Base-by-base conservation (phyloP, 2,113 vertebrate genomes). In the Chionomys nivalis region DNA sequence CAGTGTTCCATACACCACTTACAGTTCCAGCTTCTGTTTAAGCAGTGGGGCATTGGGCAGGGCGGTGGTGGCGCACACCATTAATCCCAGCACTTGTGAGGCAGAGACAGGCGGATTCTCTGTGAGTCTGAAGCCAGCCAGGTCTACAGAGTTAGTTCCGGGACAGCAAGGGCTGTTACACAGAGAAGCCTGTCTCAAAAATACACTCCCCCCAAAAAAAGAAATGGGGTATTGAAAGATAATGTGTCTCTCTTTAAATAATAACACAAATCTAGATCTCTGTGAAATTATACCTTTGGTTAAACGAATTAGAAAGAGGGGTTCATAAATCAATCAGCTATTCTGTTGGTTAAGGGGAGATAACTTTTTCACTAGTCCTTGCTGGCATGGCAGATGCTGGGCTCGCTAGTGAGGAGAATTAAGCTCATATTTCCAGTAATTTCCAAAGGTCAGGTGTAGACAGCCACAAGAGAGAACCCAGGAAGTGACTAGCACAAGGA, bases 251-350 rank as follows among this genome's bases (percentile, higher is more conserved):
- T 66, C 79, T 68, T 90, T 58, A 87, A 77, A 66, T 26, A 90
- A 82, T 21, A 94, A 52, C 0, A 89, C 76, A 81, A 82, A 75
- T 63, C 13, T 36, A 85, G 70, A 28, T 81, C 75, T 44, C 61
- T 24, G 2, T 83, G 72, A 94, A 96, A 66, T 82, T 13, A 90
- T 23, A 73, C 33, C 77, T 44, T 94, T 77, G 89, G 31, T n/a
- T 72, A 79, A 79, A 85, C 28, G 79, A 8, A 33, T 52, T 36
- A 78, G 70, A 78, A 5, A 81, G 33, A 44, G 42, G 12, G 52
- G 39, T 12, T 55, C 63, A 76, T 83, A 63, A 75, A 73, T 63
- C 23, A 79, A 85, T 0, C 61, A 89, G 77, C 19, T 26, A 92
- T 55, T 97, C 44, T 21, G 47, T 83, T 49, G 65, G 31, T 28